phyloP scores from a whole-genome alignment of 2,888 invertebrate genomes.

The Synanthedon vespiformis region DNA sequence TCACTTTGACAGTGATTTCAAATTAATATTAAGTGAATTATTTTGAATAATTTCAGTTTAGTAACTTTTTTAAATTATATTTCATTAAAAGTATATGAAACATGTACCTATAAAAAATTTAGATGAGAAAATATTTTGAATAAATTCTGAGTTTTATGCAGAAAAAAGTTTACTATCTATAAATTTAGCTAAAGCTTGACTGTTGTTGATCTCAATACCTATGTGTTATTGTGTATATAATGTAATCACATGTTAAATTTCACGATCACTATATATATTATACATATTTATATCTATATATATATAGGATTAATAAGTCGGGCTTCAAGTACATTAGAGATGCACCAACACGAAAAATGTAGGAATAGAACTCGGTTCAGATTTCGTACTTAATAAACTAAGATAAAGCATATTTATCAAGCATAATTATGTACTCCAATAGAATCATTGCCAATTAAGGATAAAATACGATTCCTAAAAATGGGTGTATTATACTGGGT shows the following conservation, averaged over 20 bases:
- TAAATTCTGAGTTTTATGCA: not conserved
- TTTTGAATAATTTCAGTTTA: no score
- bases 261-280: conserved; percentile 35
- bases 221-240: conserved; percentile 64
- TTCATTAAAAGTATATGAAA: no score
- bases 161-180: conserved; percentile 9
- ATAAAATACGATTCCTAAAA: not conserved
- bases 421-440: conserved; percentile 18
- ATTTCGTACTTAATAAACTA: conserved; percentile 48
- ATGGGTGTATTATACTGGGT: no score
- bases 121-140: not conserved
- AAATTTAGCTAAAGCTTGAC: conserved; percentile 59
- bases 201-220: conserved; percentile 64
- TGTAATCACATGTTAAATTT: conserved; percentile 67
- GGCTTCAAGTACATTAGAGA: conserved; percentile 56
- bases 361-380: conserved; percentile 55
- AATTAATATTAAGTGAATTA: no score
- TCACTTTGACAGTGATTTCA: no score
- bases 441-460: conserved; percentile 23
- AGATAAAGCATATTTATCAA: conserved; percentile 36
- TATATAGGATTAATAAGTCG: conserved; percentile 35
- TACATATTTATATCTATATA: conserved; percentile 21
- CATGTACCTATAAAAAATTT: not conserved
- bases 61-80: no score
- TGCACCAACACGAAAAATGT: conserved; percentile 64